Conservation (phyloP, 2,113 vertebrate genomes). For the Psophia crepitans region DNA sequence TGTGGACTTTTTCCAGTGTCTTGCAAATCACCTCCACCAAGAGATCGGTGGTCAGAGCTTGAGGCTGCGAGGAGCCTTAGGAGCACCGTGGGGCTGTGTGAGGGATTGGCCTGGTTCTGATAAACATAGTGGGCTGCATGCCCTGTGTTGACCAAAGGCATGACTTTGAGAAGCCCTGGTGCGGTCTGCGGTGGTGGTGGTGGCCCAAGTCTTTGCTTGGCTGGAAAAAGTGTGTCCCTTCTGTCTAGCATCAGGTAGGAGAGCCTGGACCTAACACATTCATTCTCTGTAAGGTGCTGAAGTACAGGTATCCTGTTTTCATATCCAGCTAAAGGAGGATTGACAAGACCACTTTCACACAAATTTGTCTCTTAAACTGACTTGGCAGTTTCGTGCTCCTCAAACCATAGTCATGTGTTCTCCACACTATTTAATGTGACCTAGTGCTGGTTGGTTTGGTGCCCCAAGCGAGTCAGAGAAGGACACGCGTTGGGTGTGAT, state of each 20-base stretch:
- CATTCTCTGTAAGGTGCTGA: not conserved
- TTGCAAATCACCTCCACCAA: not conserved
- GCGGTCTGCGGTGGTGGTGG: not conserved
- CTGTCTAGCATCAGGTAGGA: not conserved
- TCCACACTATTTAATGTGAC: not conserved
- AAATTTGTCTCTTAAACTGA: not conserved
- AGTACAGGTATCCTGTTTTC: not conserved
- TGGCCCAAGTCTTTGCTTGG: not conserved
- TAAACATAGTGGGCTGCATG: fast-evolving
- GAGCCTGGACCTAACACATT: fast-evolving
- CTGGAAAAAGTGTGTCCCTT: not conserved
- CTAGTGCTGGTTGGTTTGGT: not conserved
- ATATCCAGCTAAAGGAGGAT: not conserved
- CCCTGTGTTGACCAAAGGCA: not conserved
- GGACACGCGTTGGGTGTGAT: fast-evolving
- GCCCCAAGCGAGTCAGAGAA: not conserved
- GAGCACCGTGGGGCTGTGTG: fast-evolving
- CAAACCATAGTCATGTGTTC: not conserved
- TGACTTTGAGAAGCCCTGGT: not conserved
- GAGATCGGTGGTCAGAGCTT: not conserved
- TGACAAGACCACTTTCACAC: not conserved
- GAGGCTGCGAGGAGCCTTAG: not conserved
- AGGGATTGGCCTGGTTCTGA: not conserved
- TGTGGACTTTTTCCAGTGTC: not conserved
- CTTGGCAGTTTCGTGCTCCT: not conserved